Conservation (phyloP, 2,888 invertebrate genomes). For the Troides oblongomaculatus region DNA sequence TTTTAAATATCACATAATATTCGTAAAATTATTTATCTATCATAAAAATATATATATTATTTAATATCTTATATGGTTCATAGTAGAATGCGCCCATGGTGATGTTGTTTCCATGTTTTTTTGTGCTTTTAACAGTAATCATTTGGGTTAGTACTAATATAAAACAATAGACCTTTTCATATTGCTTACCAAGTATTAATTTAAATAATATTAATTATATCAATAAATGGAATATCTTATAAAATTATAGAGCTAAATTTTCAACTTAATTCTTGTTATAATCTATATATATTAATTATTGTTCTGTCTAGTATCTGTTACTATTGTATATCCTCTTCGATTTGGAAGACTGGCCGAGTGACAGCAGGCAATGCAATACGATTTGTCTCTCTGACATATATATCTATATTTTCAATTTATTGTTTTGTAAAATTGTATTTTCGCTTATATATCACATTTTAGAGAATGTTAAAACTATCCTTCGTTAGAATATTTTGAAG, state of each 20-base stretch:
- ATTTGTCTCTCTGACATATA: not conserved
- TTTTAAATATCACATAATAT: constrained; percentile 77
- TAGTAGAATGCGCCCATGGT: constrained; percentile 53
- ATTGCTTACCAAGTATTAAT: not conserved
- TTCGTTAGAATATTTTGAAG: not conserved
- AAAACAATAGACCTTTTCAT: not conserved
- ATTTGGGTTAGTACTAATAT: not conserved
- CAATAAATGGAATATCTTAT: not conserved
- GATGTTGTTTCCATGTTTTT: not conserved
- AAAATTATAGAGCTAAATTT: not conserved
- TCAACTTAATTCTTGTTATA: not conserved
- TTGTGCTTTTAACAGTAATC: not conserved
- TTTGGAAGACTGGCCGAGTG: constrained; percentile 8
- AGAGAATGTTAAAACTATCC: not conserved
- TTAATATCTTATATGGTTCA: constrained; percentile 72
- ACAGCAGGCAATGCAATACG: not conserved
- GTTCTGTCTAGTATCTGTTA: not conserved
- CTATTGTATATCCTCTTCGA: not conserved
- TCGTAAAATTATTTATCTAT: constrained; percentile 66
- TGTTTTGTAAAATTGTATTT: constrained; percentile 9
- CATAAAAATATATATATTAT: constrained; percentile 39
- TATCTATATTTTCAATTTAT: not conserved
- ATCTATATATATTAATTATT: not conserved
- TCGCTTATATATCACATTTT: constrained; percentile 10
- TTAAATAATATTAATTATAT: not conserved